Evolutionary conservation across 92 coral and sea anemone species (phyloP).

Genomic region (Paragorgia papillata): DNA sequence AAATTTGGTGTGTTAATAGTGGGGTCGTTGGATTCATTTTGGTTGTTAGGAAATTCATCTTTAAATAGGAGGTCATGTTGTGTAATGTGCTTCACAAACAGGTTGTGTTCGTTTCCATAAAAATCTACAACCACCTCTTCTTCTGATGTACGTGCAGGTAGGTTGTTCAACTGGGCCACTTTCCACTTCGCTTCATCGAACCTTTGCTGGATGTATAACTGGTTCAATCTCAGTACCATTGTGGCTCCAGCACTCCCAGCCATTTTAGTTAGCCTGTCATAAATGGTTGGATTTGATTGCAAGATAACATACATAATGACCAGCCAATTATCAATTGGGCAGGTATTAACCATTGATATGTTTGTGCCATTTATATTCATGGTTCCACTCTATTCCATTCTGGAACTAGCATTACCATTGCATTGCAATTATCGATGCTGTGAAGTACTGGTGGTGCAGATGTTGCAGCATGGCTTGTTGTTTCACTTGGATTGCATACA

Average conservation of each 20-base stretch:
- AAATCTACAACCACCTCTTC: neutral
- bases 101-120: constrained; percentile 26
- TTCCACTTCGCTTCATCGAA: constrained; percentile 28
- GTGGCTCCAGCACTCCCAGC: constrained; percentile 11
- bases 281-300: constrained; percentile 8
- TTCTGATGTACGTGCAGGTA: constrained; percentile 6
- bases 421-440: neutral
- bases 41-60: no score
- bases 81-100: constrained; percentile 20
- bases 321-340: constrained; percentile 27
- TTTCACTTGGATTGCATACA: no score
- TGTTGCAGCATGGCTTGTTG: no score
- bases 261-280: constrained; percentile 19
- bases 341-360: constrained; percentile 16
- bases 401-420: constrained; percentile 12
- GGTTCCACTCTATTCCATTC: no score
- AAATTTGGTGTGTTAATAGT: no score
- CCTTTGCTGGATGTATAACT: constrained; percentile 9
- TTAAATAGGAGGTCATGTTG: no score
- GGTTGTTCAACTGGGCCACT: constrained; percentile 14
- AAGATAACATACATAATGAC: constrained; percentile 7
- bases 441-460: neutral
- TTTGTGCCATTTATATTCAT: neutral
- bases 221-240: neutral
- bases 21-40: no score